phyloP scores from a whole-genome alignment of 1,140 invertebrate species.

The Bombus terrestris region DNA sequence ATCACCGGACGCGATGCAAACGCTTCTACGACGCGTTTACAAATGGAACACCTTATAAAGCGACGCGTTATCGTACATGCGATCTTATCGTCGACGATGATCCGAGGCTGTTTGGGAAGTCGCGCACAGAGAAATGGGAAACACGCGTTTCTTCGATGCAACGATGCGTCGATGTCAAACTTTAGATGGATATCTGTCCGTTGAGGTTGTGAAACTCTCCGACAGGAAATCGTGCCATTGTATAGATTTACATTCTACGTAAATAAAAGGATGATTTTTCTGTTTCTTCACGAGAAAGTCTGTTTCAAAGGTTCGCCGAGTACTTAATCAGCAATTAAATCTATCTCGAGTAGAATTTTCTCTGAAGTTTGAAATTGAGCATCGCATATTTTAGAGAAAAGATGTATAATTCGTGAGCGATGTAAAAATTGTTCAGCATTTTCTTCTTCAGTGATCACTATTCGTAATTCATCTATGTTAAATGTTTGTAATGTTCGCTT shows the following conservation, averaged over 20 bases:
- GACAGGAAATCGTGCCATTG: not conserved
- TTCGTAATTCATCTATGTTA: not conserved
- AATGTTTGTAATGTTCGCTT: too few species aligned
- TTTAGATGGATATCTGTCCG: conserved; percentile 4
- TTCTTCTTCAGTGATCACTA: rapidly evolving
- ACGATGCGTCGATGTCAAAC: not conserved
- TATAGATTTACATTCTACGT: not conserved
- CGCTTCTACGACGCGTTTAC: conserved; percentile 45
- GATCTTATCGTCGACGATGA: conserved; percentile 67
- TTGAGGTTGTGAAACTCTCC: not conserved
- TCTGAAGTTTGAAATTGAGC: too few species aligned
- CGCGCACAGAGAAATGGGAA: conserved; percentile 1
- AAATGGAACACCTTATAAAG: conserved; percentile 67
- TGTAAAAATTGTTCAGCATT: too few species aligned
- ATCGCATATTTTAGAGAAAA: too few species aligned
- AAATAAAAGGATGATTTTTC: too few species aligned
- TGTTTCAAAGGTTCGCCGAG: not conserved
- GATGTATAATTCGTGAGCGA: too few species aligned
- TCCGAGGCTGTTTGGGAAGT: conserved; percentile 54
- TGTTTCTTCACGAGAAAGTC: not conserved
- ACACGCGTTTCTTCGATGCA: conserved; percentile 21
- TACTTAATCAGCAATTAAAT: not conserved
- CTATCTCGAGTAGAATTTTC: not conserved
- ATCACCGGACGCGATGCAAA: conserved; percentile 37
- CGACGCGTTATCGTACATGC: conserved; percentile 56